Base-by-base conservation (phyloP, 2,888 invertebrate species). In the Drosophila demipolita region DNA sequence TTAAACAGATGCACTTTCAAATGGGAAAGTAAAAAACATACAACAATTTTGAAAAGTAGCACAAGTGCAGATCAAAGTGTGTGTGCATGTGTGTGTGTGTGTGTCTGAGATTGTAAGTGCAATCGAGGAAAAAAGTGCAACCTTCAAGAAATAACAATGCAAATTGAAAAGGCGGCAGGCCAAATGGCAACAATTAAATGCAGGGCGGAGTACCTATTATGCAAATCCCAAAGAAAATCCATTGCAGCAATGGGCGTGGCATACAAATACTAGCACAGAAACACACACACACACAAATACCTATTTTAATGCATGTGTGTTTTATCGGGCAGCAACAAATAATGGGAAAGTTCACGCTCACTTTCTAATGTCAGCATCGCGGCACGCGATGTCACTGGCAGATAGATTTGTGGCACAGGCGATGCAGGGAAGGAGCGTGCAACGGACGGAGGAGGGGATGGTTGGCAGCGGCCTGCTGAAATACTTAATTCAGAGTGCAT, bases 341-440 rank as follows among this genome's bases (percentile, higher is more conserved):
- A 77, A 81, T 83, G 83, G 70, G 83, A 82, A 83, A 83, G 83
- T 83, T 83, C 77, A 81, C 83, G 81, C 83, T 82, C 72, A 82
- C 82, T 82, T 82, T 82, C 82, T 79, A 83, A 66, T 78, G 73
- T 69, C 76, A 78, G 73, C 72, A 53, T 29, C 48, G 74, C 62
- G 59, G 68, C 81, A 82, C 80, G 82, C 82, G 78, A 75, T 75
- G 63, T 72, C 67, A 75, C 50, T 55, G 50, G 20, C 23, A 26
- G 12, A 48, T 32, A 38, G 36, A 49, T 23, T 55, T 38, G 23
- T 54, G 32, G 29, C 50, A 12, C 35, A 8, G 9, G 36, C 52
- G 52, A 15, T 36, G 52, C 36, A 15, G 23, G 15, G 36, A 6
- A 8, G n/a, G 33, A 1, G 53, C 33, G 33, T 33, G 7, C 29